Percentiles rank a stretch among this genome's conserved stretches.
Conservation (phyloP, 2,888 invertebrate species). For the Copidosoma aretas region DNA sequence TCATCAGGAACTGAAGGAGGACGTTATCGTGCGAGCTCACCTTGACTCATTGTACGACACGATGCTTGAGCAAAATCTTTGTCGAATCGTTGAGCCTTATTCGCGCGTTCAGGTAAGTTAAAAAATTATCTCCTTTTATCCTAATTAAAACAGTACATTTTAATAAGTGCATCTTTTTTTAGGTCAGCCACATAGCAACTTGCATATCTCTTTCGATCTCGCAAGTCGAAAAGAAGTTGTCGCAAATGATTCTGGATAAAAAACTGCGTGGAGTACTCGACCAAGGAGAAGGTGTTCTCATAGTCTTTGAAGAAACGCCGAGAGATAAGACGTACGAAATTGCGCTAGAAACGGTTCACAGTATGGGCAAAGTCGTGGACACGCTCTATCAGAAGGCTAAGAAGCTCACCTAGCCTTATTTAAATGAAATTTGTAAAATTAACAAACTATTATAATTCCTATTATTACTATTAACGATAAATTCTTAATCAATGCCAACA, state of each 20-base stretch:
- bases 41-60: slow-evolving; percentile 96
- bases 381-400: slow-evolving; percentile 99
- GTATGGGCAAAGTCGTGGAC: slow-evolving; percentile 99
- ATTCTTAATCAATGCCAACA: slow-evolving; percentile 39
- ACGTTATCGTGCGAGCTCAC: slow-evolving; percentile 96
- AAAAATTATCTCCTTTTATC: not conserved
- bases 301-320: slow-evolving; percentile 94
- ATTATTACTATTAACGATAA: slow-evolving; percentile 49
- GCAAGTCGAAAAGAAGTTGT: slow-evolving; percentile 97
- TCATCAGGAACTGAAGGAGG: slow-evolving; percentile 89
- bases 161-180: slow-evolving; percentile 10
- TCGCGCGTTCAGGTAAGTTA: slow-evolving; percentile 82
- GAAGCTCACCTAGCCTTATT: slow-evolving; percentile 83
- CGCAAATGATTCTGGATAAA: slow-evolving; percentile 99
- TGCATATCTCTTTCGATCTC: slow-evolving; percentile 88
- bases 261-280: slow-evolving; percentile 97
- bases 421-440: slow-evolving; percentile 54
- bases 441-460: slow-evolving; percentile 55
- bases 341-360: slow-evolving; percentile 96
- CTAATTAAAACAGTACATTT: not conserved
- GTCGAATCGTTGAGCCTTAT: slow-evolving; percentile 98
- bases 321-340: slow-evolving; percentile 97
- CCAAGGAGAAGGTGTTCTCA: slow-evolving; percentile 97
- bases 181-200: slow-evolving; percentile 86
- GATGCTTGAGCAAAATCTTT: slow-evolving; percentile 98